Evolutionary conservation across 2,113 vertebrate genomes (phyloP).

Genomic region (Oryzias woworae): DNA sequence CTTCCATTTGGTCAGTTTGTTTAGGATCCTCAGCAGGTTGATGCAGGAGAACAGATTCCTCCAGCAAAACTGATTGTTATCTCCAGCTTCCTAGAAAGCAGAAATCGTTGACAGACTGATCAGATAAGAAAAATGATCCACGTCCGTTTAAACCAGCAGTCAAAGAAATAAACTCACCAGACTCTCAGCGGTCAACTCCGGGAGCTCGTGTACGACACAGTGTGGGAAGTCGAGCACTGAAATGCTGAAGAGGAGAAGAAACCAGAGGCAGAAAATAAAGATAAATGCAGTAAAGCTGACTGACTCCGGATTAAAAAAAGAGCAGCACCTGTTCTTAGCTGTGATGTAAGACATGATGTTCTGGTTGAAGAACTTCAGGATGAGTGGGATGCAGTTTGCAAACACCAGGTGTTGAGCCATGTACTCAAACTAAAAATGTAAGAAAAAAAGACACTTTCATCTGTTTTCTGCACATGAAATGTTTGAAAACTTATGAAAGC

Average conservation of each 20-base stretch:
- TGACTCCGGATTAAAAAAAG: background rate
- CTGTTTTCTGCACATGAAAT: background rate
- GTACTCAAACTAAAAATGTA: slow-evolving; percentile 87
- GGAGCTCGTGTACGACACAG: slow-evolving; percentile 92
- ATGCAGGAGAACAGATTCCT: slow-evolving; percentile 98
- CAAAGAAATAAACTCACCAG: slow-evolving; percentile 78
- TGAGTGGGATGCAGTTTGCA: slow-evolving; percentile 98
- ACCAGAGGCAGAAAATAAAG: background rate
- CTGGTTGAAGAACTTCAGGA: slow-evolving; percentile 99
- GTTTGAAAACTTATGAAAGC: background rate
- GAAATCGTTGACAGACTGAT: slow-evolving; percentile 1
- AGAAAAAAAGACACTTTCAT: background rate
- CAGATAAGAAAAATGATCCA: too few species aligned
- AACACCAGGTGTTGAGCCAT: slow-evolving; percentile 99
- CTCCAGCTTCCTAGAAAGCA: slow-evolving; percentile 89
- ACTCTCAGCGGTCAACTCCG: slow-evolving; percentile 95
- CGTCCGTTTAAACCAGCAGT: too few species aligned
- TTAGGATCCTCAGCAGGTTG: slow-evolving; percentile 94
- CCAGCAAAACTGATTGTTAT: slow-evolving; percentile 99
- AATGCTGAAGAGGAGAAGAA: slow-evolving; percentile 77
- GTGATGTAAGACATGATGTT: slow-evolving; percentile 99
- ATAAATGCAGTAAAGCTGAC: background rate
- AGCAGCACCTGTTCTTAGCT: slow-evolving; percentile 92
- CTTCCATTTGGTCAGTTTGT: slow-evolving; percentile 99
- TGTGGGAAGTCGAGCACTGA: slow-evolving; percentile 95